These are phyloP conservation scores for Mastomys natalensis DNA, from an alignment of 2,113 vertebrate genomes.

Conservation along the genomic window DNA sequence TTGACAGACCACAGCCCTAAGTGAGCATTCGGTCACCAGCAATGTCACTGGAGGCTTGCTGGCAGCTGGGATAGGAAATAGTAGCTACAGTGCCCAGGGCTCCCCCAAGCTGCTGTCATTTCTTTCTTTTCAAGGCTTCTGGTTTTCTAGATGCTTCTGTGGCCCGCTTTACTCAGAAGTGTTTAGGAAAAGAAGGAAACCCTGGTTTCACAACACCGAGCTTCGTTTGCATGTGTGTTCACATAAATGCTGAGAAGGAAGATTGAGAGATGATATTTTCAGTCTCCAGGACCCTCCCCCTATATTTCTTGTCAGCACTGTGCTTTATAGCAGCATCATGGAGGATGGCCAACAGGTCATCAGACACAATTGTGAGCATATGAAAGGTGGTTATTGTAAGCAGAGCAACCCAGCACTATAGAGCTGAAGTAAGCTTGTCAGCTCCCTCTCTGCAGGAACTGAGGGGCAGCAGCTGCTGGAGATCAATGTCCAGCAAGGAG, in stretches of 20 bases:
- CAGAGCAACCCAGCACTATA: not conserved
- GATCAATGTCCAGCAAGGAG: not conserved
- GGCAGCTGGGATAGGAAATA: not conserved
- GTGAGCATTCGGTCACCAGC: not conserved
- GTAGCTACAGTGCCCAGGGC: not conserved
- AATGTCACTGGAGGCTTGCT: not conserved
- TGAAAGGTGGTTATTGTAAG: not conserved
- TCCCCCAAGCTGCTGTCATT: not conserved
- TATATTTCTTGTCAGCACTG: not conserved
- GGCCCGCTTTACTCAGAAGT: not conserved
- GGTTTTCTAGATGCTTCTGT: not conserved
- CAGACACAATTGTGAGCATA: not conserved
- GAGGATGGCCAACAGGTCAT: not conserved
- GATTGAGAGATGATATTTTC: not conserved
- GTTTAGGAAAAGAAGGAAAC: slow-evolving; percentile 42
- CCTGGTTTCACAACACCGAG: not conserved
- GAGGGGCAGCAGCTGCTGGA: not conserved
- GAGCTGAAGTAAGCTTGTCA: not conserved
- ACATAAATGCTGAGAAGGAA: not conserved
- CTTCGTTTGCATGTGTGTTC: slow-evolving; percentile 29
- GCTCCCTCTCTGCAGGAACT: not conserved
- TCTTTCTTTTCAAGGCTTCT: not conserved
- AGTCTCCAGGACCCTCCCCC: not conserved
- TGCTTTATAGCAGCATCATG: not conserved
- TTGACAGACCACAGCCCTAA: not conserved